Conservation (phyloP, 2,888 invertebrate species). For the Pyrgus malvae region DNA sequence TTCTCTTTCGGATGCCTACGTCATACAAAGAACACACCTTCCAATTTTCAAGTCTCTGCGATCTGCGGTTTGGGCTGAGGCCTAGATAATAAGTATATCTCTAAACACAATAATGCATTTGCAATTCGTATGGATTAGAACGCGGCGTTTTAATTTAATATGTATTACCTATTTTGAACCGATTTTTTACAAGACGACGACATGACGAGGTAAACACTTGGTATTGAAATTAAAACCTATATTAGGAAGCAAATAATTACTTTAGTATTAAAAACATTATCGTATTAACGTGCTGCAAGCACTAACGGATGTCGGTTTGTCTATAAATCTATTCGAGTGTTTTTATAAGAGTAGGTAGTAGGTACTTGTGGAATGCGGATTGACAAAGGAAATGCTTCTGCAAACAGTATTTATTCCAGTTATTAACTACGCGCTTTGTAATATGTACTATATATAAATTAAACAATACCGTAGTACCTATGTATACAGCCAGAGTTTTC, state of each 20-base stretch:
- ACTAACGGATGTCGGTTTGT: conserved; percentile 4
- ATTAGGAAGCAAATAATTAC: neutral
- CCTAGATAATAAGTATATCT: too few relatives aligned
- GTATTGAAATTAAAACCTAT: neutral
- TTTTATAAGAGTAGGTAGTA: conserved; percentile 13
- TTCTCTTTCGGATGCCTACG: too few relatives aligned
- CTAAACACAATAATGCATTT: too few relatives aligned
- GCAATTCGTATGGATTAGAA: too few relatives aligned
- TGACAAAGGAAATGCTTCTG: conserved; percentile 9
- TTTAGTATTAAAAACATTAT: conserved; percentile 6
- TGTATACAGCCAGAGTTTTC: too few relatives aligned
- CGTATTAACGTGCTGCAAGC: conserved; percentile 1
- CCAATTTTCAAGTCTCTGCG: too few relatives aligned
- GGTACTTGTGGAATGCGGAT: conserved; percentile 13
- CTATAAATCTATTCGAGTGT: conserved; percentile 11
- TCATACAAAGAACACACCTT: too few relatives aligned
- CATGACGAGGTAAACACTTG: neutral
- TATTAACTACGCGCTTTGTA: neutral
- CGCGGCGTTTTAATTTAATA: too few relatives aligned
- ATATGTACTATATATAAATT: too few relatives aligned
- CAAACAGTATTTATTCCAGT: neutral
- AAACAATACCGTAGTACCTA: too few relatives aligned
- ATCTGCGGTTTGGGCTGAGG: too few relatives aligned
- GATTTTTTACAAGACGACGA: neutral
- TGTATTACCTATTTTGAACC: neutral